A percentile compares a stretch with the other conserved stretches of the same genome.
phyloP scores from a whole-genome alignment of 2,113 vertebrate genomes.

The Mixornis gularis region DNA sequence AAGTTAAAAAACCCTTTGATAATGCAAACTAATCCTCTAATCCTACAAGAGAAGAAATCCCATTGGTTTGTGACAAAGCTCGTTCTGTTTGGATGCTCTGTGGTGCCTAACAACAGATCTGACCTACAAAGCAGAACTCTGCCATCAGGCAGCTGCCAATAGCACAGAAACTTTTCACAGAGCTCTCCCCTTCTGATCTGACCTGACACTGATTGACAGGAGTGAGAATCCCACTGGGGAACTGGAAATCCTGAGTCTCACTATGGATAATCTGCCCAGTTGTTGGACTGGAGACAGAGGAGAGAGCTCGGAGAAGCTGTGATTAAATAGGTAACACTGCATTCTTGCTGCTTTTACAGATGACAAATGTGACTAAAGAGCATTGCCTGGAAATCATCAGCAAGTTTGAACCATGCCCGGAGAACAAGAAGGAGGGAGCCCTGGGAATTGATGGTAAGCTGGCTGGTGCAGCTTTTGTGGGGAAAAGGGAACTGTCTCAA shows the following conservation, averaged over 20 bases:
- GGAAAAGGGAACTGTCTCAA: background rate
- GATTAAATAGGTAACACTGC: background rate
- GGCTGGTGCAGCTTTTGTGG: background rate
- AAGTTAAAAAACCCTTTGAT: slow-evolving; percentile 23
- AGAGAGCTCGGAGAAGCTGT: background rate
- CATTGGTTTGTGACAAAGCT: slow-evolving; percentile 18
- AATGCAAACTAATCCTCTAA: slow-evolving; percentile 43
- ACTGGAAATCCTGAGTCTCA: slow-evolving; percentile 24
- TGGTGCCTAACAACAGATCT: slow-evolving; percentile 6
- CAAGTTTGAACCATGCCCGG: slow-evolving; percentile 91
- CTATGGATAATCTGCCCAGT: background rate
- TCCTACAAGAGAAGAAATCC: slow-evolving; percentile 18
- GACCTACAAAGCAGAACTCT: slow-evolving; percentile 41
- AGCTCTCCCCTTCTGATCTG: background rate
- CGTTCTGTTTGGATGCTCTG: background rate
- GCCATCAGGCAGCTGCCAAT: slow-evolving; percentile 16
- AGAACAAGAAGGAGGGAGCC: slow-evolving; percentile 85
- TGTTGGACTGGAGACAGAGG: background rate
- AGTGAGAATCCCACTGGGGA: slow-evolving; percentile 54
- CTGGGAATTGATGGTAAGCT: slow-evolving; percentile 94
- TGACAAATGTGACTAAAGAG: slow-evolving; percentile 84
- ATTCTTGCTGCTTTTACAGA: slow-evolving; percentile 68
- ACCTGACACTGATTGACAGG: slow-evolving; percentile 63
- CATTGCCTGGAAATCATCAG: slow-evolving; percentile 86
- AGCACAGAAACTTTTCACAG: background rate